phyloP scores from a whole-genome alignment of 37 sponge, comb jelly and placozoan species.

The Chondrosia reniformis region DNA sequence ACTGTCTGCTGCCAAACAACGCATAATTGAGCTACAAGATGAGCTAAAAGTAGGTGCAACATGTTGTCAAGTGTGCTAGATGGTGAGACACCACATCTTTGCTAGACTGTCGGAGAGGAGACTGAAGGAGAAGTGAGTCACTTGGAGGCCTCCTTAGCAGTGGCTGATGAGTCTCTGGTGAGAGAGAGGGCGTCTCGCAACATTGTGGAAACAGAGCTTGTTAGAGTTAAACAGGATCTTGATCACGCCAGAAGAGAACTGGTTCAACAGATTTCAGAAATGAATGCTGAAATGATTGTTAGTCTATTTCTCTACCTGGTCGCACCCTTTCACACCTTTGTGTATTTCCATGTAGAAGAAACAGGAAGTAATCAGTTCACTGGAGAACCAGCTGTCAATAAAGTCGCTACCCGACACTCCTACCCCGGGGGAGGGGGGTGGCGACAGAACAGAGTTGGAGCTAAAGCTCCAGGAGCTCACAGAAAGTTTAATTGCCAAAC shows the following conservation, averaged over 20 bases:
- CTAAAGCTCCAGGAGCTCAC: conserved; percentile 64
- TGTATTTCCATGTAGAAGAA: neutral
- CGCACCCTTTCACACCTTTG: no score
- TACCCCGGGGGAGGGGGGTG: conserved; percentile 1
- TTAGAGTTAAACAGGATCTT: neutral
- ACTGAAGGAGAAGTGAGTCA: neutral
- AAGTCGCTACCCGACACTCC: neutral
- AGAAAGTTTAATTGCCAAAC: conserved; percentile 80
- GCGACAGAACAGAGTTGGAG: no score
- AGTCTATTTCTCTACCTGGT: no score
- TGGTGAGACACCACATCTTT: neutral
- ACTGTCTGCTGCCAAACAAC: no score
- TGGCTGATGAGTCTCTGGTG: neutral
- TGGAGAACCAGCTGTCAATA: neutral
- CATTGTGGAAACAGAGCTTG: neutral
- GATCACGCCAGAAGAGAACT: neutral
- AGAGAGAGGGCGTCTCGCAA: neutral
- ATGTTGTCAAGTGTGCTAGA: neutral
- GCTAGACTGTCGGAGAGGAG: conserved; percentile 1
- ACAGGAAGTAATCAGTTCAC: neutral
- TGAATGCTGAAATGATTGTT: neutral
- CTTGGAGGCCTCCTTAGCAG: conserved; percentile 11
- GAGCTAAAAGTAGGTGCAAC: neutral
- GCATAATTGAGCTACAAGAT: neutral
- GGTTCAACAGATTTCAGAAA: neutral